Evolutionary conservation across 1,140 invertebrate genomes (phyloP).

Genomic region (Drosophila chauvacae): DNA sequence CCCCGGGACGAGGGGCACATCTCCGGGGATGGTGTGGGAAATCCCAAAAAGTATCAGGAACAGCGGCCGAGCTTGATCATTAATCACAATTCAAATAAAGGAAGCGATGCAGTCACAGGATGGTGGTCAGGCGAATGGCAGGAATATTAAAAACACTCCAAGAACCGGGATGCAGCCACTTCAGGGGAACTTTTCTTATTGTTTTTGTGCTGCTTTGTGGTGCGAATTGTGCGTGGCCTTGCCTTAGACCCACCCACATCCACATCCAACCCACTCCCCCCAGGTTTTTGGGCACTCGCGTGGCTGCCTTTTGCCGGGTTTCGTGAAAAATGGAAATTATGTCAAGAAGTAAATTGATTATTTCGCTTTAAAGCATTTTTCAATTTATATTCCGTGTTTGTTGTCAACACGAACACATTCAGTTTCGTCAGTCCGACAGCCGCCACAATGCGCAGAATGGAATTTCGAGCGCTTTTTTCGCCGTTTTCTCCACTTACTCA

Average conservation of each 20-base stretch:
- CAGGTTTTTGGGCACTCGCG: conserved; percentile 56
- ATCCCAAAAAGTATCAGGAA: conserved; percentile 18
- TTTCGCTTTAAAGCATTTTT: conserved; percentile 84
- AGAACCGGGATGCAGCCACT: conserved; percentile 53
- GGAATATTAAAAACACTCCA: conserved; percentile 59
- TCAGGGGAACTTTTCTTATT: conserved; percentile 48
- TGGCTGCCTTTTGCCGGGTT: conserved; percentile 68
- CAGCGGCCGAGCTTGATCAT: conserved; percentile 44
- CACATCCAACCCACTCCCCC: conserved; percentile 1
- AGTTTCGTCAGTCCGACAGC: conserved; percentile 63
- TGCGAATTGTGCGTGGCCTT: conserved; percentile 71
- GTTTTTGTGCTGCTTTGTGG: conserved; percentile 39
- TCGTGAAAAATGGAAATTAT: conserved; percentile 85
- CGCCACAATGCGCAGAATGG: conserved; percentile 62
- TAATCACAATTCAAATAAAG: conserved; percentile 76
- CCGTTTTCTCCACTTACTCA: conserved; percentile 38
- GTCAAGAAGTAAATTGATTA: conserved; percentile 85
- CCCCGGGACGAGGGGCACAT: not conserved
- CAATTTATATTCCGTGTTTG: conserved; percentile 83
- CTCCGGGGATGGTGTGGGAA: not conserved
- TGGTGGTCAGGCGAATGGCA: conserved; percentile 54
- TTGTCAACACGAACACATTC: conserved; percentile 80
- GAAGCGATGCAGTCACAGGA: conserved; percentile 46
- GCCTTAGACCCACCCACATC: not conserved
- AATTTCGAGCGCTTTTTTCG: conserved; percentile 32